These are phyloP conservation scores for Melanotaenia boesemani DNA, from an alignment of 2,797 vertebrate genomes.

Conservation along the genomic window DNA sequence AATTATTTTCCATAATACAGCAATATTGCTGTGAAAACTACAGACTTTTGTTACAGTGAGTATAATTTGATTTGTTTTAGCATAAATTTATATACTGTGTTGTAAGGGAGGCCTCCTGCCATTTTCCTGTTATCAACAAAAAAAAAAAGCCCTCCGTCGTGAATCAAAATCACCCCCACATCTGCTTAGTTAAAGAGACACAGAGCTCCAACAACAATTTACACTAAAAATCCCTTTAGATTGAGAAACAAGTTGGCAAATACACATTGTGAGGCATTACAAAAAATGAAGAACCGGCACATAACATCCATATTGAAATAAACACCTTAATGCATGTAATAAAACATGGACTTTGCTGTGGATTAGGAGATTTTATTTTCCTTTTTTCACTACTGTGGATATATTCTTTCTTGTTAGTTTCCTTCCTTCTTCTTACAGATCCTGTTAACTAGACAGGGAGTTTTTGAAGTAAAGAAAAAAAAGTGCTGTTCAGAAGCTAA, in stretches of 20 bases:
- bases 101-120: slow-evolving; percentile 37
- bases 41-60: too few species aligned
- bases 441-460: slow-evolving; percentile 44
- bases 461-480: slow-evolving; percentile 66
- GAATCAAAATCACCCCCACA: slow-evolving; percentile 26
- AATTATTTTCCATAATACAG: too few species aligned
- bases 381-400: slow-evolving; percentile 39
- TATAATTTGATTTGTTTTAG: slow-evolving; percentile 18
- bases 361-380: slow-evolving; percentile 47
- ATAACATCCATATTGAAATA: slow-evolving; percentile 26
- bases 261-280: neutral
- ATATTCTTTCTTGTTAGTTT: slow-evolving; percentile 55
- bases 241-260: neutral
- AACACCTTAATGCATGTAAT: slow-evolving; percentile 69
- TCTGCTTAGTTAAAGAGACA: slow-evolving; percentile 1
- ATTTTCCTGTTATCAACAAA: slow-evolving; percentile 28
- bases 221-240: neutral
- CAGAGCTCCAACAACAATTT: neutral
- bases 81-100: slow-evolving; percentile 44
- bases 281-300: slow-evolving; percentile 27
- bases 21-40: too few species aligned
- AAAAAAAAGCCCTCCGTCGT: slow-evolving; percentile 53
- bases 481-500: slow-evolving; percentile 64
- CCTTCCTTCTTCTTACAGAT: slow-evolving; percentile 34
- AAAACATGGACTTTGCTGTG: slow-evolving; percentile 60